Evolutionary conservation across 2,888 invertebrate genomes (phyloP), one percentile per base, ranked within the genome.

Genomic region (Pasiphila rectangulata): DNA sequence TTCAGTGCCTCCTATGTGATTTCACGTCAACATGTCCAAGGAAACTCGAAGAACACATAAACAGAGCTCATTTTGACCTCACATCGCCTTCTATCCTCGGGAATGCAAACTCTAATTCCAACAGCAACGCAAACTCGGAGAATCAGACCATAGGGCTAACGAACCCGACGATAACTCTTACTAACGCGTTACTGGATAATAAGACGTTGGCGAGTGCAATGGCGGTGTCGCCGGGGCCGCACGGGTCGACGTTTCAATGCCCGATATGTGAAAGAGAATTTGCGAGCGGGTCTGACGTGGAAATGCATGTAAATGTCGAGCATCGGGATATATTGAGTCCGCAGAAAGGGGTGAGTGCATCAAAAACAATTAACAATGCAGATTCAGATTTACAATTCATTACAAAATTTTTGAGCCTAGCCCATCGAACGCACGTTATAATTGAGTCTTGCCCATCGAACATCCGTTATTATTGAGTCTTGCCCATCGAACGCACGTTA

Each of bases 221-320:
- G 89, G 73, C 89, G 30, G 63, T 85, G 72, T 85, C 89, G 12
- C 84, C 85, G 1, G 84, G 83, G 0, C 82, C 88, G 4, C 82
- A 91, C 30, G 73, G 79, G 12, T 87, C 89, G 0, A 72, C 90
- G 5, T 94, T 92, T 62, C 92, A 93, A 56, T 96, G 96, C 71
- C 96, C 96, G 0, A 90, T 96, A 30, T 96, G 96, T 79, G 91
- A 92, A 49, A 91, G 91, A 57, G 90, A 92, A 36, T 95, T 94
- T 69, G 89, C 91, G 34, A 92, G 92, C 60, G 92, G 93, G n/a
- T 91, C 93, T 1, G 95, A 95, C 72, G 90, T 96, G 38, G 95
- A 96, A 77, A 80, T 95, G 37, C 96, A 96, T 71, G 95, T 96
- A 0, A 96, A 96, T 81, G 93, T 94, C 46, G 95, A 95, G 65